Evolutionary conservation across 23 tunicate species (phyloP), one percentile per base, ranked within the genome.

Genomic region (Phallusia fumigata): DNA sequence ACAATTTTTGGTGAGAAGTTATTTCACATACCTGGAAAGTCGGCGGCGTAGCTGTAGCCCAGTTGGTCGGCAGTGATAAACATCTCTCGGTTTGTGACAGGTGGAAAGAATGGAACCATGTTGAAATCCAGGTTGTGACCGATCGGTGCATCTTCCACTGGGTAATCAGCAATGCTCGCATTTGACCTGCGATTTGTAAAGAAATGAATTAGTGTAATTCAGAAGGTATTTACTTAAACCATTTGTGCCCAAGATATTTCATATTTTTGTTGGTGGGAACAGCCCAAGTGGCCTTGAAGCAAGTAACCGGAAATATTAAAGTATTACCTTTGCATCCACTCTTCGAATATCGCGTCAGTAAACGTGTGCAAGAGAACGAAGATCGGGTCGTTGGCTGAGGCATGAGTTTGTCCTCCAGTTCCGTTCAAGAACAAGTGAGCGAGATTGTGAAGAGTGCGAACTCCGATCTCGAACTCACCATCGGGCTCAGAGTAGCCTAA

Each of bases 81-180:
- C 91, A 92, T 87, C 15, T 92, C 97, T 64, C 83, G 74, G 85
- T 92, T 92, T 58, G 80, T 87, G 0, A 92, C 86, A 51, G 97
- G 91, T 13, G 97, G 97, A 76, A 92, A 92, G 35, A 92, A 92
- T 18, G 97, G 91, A 32, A 87, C 97, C 97, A 92, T 92, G 91
- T 92, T 92, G 79, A 83, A 92, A 47, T 87, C 83, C 33, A 87
- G 82, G 64, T 92, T 92, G 83, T 92, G 97, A 18, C 97, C 97
- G n/a, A 92, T 92, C 1, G 97, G 97, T 22, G 97, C 91, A 30
- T 80, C 76, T 35, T 90, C 81, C 33, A 21, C 65, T 26, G 97
- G 97, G 40, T 80, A 92, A 75, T 83, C 88, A 13, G 82, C 33
- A 15, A 35, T 65, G 2, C 81, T 92, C 18, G 91, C 80, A 36